Conservation (phyloP, 2,888 invertebrate genomes). For the Sminthurides aquaticus region DNA sequence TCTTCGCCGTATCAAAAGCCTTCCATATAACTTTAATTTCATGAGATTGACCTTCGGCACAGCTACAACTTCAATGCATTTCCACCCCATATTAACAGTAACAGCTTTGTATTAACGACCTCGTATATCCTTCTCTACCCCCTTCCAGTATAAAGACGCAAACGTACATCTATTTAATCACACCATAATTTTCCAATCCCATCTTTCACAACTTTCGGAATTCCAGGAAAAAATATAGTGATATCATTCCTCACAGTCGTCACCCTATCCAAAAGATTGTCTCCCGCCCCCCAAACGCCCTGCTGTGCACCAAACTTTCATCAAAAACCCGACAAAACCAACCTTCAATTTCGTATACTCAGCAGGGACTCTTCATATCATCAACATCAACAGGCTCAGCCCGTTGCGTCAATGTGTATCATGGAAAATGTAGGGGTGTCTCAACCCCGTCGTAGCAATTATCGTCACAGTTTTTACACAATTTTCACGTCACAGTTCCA, state of each 20-base stretch:
- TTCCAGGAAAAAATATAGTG: no score
- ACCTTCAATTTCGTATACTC: slow-evolving; percentile 40
- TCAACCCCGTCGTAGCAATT: no score
- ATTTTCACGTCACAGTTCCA: no score
- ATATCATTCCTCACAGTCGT: no score
- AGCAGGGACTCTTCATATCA: slow-evolving; percentile 37
- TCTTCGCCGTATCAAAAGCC: no score
- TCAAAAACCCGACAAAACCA: slow-evolving; percentile 31
- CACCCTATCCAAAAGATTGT: no score
- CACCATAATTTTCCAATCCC: neutral
- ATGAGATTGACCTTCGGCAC: slow-evolving; percentile 29
- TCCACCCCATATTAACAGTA: slow-evolving; percentile 16
- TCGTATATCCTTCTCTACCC: neutral
- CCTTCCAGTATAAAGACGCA: neutral
- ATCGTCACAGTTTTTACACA: no score
- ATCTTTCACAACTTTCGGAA: neutral
- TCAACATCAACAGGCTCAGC: slow-evolving; percentile 4
- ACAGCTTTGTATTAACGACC: slow-evolving; percentile 28
- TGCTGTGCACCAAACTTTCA: slow-evolving; percentile 29
- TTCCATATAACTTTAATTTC: slow-evolving; percentile 10
- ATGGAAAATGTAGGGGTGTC: neutral
- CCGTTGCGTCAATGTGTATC: neutral
- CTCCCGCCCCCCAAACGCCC: no score
- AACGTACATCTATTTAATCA: neutral
- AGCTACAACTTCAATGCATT: neutral